These are phyloP conservation scores for Helicolenus hilgendorfi DNA, from an alignment of 2,797 vertebrate genomes.

Conservation along the genomic window DNA sequence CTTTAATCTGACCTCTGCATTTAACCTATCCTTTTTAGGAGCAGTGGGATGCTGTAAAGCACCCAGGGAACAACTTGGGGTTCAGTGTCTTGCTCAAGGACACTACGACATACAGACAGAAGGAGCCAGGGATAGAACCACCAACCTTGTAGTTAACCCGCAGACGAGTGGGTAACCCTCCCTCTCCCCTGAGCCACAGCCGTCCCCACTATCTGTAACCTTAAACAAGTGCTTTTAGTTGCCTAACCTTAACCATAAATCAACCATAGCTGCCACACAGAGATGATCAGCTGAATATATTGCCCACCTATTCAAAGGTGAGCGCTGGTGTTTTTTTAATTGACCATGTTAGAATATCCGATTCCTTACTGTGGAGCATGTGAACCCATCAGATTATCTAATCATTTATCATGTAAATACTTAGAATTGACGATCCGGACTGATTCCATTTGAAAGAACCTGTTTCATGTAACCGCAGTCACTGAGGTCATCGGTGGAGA, in stretches of 20 bases:
- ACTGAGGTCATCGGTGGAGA: slow-evolving; percentile 22
- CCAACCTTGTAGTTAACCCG: not conserved
- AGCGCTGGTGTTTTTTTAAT: not conserved
- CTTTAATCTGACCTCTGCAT: not conserved
- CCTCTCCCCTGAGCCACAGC: not conserved
- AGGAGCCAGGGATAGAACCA: not conserved
- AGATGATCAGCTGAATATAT: not conserved
- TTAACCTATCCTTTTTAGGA: not conserved
- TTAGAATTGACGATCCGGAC: not conserved
- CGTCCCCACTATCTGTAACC: not conserved
- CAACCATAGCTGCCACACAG: not conserved
- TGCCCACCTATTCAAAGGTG: not conserved
- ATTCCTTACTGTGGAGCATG: not conserved
- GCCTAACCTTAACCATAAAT: not conserved
- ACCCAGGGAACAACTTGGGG: not conserved
- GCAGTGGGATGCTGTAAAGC: not conserved
- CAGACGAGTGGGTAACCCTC: not conserved
- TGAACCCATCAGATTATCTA: not conserved
- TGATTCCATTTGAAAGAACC: not conserved
- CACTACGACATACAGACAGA: not conserved
- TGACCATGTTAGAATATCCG: not conserved
- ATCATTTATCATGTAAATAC: not conserved
- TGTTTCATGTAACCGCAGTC: not conserved
- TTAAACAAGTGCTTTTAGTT: not conserved
- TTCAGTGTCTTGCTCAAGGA: not conserved